Evolutionary conservation across 1,140 invertebrate genomes (phyloP), one percentile per base, ranked within the genome.

Genomic region (Drosophila asahinai): DNA sequence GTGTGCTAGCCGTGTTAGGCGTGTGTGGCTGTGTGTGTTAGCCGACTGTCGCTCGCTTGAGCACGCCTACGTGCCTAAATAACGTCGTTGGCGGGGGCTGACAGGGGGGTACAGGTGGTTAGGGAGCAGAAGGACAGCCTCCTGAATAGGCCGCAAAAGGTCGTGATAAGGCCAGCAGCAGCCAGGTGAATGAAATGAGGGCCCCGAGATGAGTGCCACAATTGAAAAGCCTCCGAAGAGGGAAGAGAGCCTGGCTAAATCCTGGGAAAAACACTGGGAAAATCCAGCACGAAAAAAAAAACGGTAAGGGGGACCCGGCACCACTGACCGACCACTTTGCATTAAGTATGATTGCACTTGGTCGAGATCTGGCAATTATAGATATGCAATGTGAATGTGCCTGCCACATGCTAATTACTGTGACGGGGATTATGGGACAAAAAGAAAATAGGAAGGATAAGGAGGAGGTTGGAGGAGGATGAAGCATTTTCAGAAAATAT

Each of bases 61-160:
- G 77, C 66, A 79, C 76, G 76, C 60, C 76, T 79, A 79, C 77
- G 77, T 79, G 77, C 76, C 77, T 72, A 65, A 79, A 79, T 72
- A 57, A 57, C 54, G 36, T 19, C 54, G 54, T 9, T 40, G 54
- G 15, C 11, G 33, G 33, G 30, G 51, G 51, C 7, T 8, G n/a
- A 6, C 60, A 79, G 58, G 33, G 42, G 19, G 14, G n/a, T 9
- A 54, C 45, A 52, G 42, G 70, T 49, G n/a, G 30, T 2, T 15
- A 17, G 17, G 17, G 33, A 5, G 30, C 33, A 36, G 12, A 57
- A 19, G 30, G 60, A 40, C 54, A 57, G 17, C 52, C 61, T 43
- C 48, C 60, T 67, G 67, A 74, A 65, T 58, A 77, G 73, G 72
- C 72, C 74, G 62, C 61, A 78, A 79, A 72, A 79, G 76, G 77